Base-by-base conservation (phyloP, 1,140 invertebrate species). In the Drosophila truncata region DNA sequence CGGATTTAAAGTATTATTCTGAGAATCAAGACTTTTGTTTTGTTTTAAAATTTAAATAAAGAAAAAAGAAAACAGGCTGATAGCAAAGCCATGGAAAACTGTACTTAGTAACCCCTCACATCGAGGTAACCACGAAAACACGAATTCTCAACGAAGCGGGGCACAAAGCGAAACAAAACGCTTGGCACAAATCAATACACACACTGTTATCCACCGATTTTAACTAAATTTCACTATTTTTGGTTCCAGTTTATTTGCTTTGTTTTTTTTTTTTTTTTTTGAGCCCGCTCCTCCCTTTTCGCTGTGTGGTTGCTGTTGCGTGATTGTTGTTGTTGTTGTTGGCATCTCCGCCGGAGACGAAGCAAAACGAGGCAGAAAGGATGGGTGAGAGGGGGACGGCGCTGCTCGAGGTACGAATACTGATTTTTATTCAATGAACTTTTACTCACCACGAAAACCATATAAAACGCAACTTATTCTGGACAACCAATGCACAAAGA, bases 391-490 rank as follows among this genome's bases (percentile, higher is more conserved):
- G 47, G 47, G 42, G 66, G 23, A n/a, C 29, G 37, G 66, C 66
- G 66, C 47, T 54, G 66, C 50, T 82, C 66, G 65, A 50, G 27
- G 77, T 60, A 80, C 65, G 52, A 59, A 41, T 70, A 67, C 62
- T 54, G 47, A 55, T 63, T 70, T 76, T 82, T 83, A 70, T 78
- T 85, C 82, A 85, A 85, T 85, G 82, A 82, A 85, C 73, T 74
- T 81, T 78, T 85, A 85, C 82, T 85, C 69, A 85, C 82, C 82
- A 82, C 57, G 41, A 33, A 85, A 86, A 81, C 82, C 78, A 81
- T 77, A 74, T 23, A 81, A 86, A 86, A 85, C 49, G 82, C 82
- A 78, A 85, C 41, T 72, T 81, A 85, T 85, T 85, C 44, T 25
- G 66, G 52, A 61, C 73, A 42, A 74, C 78, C 74, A 85, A 85